These are phyloP conservation scores for Nephrotoma flavescens DNA, from an alignment of 2,888 invertebrate genomes.

Conservation along the genomic window DNA sequence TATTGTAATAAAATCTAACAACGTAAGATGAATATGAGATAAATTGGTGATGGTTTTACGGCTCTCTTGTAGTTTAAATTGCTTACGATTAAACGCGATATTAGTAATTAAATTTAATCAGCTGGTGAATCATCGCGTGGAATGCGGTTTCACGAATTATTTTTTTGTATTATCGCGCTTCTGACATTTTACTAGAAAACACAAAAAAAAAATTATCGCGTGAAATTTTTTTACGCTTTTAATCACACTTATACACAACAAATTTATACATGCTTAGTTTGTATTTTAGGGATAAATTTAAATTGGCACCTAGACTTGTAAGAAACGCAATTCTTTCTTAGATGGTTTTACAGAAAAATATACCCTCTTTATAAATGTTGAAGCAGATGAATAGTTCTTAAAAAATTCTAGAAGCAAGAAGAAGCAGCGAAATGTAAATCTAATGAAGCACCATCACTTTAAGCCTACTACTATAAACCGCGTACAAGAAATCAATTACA, in stretches of 20 bases:
- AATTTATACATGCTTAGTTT: not conserved
- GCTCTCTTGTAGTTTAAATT: not conserved
- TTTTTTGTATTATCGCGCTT: not conserved
- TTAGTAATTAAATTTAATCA: not conserved
- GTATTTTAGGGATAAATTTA: not conserved
- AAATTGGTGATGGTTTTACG: not conserved
- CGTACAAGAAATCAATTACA: no score
- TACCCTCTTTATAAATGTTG: no score
- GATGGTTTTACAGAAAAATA: no score
- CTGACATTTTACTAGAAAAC: not conserved
- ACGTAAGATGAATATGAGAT: not conserved
- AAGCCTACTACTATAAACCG: no score
- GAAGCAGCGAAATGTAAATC: no score
- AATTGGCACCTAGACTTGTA: not conserved
- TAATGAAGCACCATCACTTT: no score
- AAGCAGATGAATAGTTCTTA: no score
- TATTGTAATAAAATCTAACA: not conserved
- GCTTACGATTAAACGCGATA: not conserved
- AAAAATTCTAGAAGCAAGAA: no score
- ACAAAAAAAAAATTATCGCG: not conserved
- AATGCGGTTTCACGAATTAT: not conserved
- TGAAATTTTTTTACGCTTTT: not conserved
- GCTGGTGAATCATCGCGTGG: not conserved
- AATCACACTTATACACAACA: not conserved
- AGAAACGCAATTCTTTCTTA: not conserved